Base-by-base conservation (phyloP, 1,140 invertebrate genomes). In the Brachionus paranguensis region DNA sequence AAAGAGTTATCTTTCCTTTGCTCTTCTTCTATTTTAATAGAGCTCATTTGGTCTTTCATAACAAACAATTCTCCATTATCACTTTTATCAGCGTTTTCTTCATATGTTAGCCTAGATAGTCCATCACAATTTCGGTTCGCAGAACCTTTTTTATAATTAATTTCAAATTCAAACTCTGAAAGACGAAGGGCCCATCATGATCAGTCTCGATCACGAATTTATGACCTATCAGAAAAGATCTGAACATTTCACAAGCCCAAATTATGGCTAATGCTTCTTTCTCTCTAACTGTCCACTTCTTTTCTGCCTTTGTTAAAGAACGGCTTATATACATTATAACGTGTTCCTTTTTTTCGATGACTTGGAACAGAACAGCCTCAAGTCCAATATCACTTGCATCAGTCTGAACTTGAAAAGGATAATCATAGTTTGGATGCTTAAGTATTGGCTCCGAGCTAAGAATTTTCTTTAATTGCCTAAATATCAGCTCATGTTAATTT, bases 141-240 rank as follows among this genome's bases (percentile, higher is more conserved):
- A 10, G 83, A 85, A 0, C 89, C 89, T 43, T 86, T 87, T 60
- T 88, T 85, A 85, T 91, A 89, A 6, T 85, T 85, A 1, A 91
- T 85, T 12, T 87, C 88, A 85, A 88, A 91, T 37, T 89, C 85
- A 86, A 88, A 90, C 84, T 91, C 89, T 85, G 90, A 89, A 24
- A 92, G 83, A 85, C 88, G 87, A 8, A 91, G 41, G 72, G 88
- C 85, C 91, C 91, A 92, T 14, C 90, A 76, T 1, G 29, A 88
- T 88, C 37, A 85, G 17, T 43, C 84, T 85, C 14, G 11, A 84
- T 3, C 0, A 65, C 1, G 3, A 84, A 84, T 24, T 43, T 70
- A 14, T 33, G n/a, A 1, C 64, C 43, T 27, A 70, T 70, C n/a
- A 70, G 24, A 11, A n/a, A 78, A 17, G 45, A 14, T 55, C 45